Percentiles rank a stretch among this genome's conserved stretches.
Conservation (phyloP, 2,797 vertebrate genomes). For the Betta splendens region DNA sequence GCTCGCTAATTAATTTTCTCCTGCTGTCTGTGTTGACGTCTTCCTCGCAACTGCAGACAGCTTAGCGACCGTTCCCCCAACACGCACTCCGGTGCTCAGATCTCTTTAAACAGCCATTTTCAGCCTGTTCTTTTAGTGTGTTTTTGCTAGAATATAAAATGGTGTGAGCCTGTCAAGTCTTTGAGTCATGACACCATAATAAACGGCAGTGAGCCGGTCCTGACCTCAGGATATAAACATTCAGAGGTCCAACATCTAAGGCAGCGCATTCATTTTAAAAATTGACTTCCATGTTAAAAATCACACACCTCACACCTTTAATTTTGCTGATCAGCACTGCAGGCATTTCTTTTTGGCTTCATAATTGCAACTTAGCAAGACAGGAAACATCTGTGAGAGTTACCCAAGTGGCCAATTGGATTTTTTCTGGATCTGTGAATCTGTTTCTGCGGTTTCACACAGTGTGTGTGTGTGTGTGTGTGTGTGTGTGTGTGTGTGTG, state of each 20-base stretch:
- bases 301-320: not conserved
- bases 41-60: not conserved
- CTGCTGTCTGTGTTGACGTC: not conserved
- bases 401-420: slow-evolving; percentile 48
- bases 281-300: not conserved
- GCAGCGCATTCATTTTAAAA: not conserved
- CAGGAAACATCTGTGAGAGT: slow-evolving; percentile 44
- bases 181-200: too few relatives aligned
- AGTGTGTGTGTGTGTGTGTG: not conserved
- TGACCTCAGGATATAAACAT: too few relatives aligned
- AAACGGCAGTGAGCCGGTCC: too few relatives aligned
- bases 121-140: not conserved
- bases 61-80: not conserved
- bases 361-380: slow-evolving; percentile 34
- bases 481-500: not conserved
- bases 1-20: not conserved
- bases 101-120: too few relatives aligned
- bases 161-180: not conserved
- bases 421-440: slow-evolving; percentile 38
- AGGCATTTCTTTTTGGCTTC: slow-evolving; percentile 11
- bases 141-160: not conserved
- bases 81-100: too few relatives aligned
- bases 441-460: slow-evolving; percentile 21
- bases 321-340: slow-evolving; percentile 32
- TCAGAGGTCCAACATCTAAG: not conserved